Percentiles rank a stretch among this genome's conserved stretches.
phyloP scores from a whole-genome alignment of 1,140 invertebrate species.

The Cotesia glomerata region DNA sequence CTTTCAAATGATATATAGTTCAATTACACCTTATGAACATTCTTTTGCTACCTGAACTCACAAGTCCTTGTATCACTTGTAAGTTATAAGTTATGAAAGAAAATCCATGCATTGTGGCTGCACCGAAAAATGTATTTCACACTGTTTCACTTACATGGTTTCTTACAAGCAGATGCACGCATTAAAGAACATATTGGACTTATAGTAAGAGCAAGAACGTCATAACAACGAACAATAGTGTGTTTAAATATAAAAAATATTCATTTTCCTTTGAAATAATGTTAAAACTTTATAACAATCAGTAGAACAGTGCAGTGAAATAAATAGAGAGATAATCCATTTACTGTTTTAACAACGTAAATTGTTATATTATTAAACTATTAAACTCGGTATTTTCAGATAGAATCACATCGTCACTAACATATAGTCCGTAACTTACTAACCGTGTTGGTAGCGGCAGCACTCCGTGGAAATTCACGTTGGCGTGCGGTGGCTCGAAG shows the following conservation, averaged over 20 bases:
- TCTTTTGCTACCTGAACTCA: neutral
- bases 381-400: neutral
- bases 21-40: neutral
- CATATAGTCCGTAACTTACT: constrained; percentile 55
- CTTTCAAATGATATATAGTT: constrained; percentile 1
- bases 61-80: neutral
- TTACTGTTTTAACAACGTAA: neutral
- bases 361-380: neutral
- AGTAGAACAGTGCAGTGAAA: neutral
- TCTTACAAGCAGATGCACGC: neutral
- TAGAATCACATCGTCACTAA: constrained; percentile 36
- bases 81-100: neutral
- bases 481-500: constrained; percentile 27
- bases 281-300: no score
- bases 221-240: neutral
- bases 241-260: neutral
- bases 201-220: neutral
- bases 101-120: no score
- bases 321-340: neutral
- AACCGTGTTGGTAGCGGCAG: constrained; percentile 45
- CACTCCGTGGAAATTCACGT: constrained; percentile 46
- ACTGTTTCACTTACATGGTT: no score
- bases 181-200: neutral
- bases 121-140: no score
- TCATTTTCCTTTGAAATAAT: no score